Evolutionary conservation across 2,888 invertebrate genomes (phyloP).

Genomic region (Drosophila greeni): DNA sequence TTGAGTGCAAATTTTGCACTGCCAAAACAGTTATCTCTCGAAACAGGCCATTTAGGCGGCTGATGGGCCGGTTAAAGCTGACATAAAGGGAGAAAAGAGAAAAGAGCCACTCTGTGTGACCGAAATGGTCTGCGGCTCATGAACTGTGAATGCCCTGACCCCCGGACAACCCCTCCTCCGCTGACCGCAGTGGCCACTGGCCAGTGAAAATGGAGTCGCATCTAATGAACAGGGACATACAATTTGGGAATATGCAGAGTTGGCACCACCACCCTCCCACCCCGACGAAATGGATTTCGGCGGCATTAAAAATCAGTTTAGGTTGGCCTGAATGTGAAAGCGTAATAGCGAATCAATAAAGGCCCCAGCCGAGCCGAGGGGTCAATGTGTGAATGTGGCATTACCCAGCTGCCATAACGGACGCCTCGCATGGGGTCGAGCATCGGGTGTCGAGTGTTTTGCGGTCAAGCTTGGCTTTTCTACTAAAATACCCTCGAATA

Average conservation of each 20-base stretch:
- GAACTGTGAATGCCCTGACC: slow-evolving; percentile 19
- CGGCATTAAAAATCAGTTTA: slow-evolving; percentile 60
- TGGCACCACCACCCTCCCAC: slow-evolving; percentile 1
- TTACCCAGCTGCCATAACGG: slow-evolving; percentile 22
- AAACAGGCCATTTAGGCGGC: slow-evolving; percentile 10
- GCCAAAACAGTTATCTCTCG: not conserved
- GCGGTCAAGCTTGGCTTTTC: slow-evolving; percentile 25
- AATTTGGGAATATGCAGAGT: slow-evolving; percentile 14
- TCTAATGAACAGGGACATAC: slow-evolving; percentile 41
- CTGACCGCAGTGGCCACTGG: slow-evolving; percentile 22
- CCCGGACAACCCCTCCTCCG: not conserved
- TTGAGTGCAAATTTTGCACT: not conserved
- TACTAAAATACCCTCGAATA: too few relatives aligned
- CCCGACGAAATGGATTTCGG: slow-evolving; percentile 48
- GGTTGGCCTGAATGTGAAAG: slow-evolving; percentile 31
- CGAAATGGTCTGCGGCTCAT: slow-evolving; percentile 28
- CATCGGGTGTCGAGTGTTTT: slow-evolving; percentile 55
- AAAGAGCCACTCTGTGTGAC: slow-evolving; percentile 12
- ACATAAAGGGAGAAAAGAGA: slow-evolving; percentile 3
- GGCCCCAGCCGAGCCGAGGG: slow-evolving; percentile 30
- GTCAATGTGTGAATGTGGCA: slow-evolving; percentile 8
- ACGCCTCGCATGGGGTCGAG: slow-evolving; percentile 30
- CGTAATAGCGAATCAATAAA: slow-evolving; percentile 59
- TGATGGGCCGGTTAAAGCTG: slow-evolving; percentile 4
- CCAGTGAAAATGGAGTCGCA: slow-evolving; percentile 30